Percentiles rank a stretch among this genome's conserved stretches.
These are phyloP conservation scores for Apogon hyalosoma DNA, from an alignment of 2,797 vertebrate species.

Conservation along the genomic window DNA sequence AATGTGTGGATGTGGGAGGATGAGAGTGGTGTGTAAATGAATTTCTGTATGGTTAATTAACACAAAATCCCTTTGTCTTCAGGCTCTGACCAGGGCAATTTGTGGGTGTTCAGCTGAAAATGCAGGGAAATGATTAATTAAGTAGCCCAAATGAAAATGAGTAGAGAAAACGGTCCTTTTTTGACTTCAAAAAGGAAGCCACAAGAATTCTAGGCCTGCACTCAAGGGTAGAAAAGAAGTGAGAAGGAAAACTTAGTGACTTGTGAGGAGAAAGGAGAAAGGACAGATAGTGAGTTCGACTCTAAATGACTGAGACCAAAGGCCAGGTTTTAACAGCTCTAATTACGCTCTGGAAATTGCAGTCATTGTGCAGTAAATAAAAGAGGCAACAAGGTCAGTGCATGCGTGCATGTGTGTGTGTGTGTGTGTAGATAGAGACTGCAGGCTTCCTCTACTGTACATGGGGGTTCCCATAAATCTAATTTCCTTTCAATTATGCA, in stretches of 20 bases:
- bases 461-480: constrained; percentile 61
- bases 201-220: constrained; percentile 13
- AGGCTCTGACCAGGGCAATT: constrained; percentile 76
- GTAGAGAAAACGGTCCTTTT: constrained; percentile 35
- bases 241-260: constrained; percentile 19
- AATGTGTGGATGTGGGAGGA: constrained; percentile 38
- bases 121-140: constrained; percentile 76
- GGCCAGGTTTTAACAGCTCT: constrained; percentile 60
- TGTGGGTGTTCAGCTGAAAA: constrained; percentile 73
- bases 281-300: constrained; percentile 57
- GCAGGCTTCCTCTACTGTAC: constrained; percentile 39
- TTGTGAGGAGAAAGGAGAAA: constrained; percentile 19
- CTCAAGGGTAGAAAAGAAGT: constrained; percentile 11
- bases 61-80: constrained; percentile 78
- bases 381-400: constrained; percentile 67
- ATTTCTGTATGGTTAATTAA: constrained; percentile 78
- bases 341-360: constrained; percentile 71
- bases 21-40: constrained; percentile 65
- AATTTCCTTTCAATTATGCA: constrained; percentile 78
- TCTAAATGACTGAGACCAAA: constrained; percentile 71
- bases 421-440: constrained; percentile 24
- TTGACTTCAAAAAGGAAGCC: constrained; percentile 27
- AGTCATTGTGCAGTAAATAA: constrained; percentile 75
- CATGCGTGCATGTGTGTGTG: not conserved
- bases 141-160: constrained; percentile 57